phyloP scores from a whole-genome alignment of 2,797 vertebrate species.

The Rhabdophis nuchalis region DNA sequence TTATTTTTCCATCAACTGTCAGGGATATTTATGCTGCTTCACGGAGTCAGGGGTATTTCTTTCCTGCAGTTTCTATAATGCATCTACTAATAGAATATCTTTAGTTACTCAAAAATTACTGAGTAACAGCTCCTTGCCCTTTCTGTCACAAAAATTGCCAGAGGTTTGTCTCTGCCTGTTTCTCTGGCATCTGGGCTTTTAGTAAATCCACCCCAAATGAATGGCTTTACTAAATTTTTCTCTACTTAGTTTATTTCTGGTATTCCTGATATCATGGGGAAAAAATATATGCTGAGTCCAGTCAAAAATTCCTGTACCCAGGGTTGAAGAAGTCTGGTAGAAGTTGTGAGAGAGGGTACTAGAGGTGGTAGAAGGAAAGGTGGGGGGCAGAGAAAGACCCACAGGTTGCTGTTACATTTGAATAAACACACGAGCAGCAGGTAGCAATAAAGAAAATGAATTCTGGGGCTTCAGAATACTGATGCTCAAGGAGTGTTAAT shows the following conservation, averaged over 20 bases:
- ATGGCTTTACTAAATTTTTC: neutral
- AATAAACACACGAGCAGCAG: neutral
- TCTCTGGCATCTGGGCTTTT: neutral
- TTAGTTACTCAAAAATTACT: neutral
- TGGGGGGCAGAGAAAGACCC: neutral
- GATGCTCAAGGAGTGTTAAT: neutral
- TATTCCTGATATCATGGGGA: too few relatives aligned
- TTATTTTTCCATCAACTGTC: slow-evolving; percentile 33
- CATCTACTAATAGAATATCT: slow-evolving; percentile 14
- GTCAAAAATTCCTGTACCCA: neutral
- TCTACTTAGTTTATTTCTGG: neutral
- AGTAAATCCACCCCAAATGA: neutral
- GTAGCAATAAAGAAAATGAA: neutral
- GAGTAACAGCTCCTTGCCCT: neutral
- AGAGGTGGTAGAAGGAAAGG: neutral
- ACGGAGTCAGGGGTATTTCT: slow-evolving; percentile 12
- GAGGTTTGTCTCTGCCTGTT: neutral
- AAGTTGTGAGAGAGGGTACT: neutral
- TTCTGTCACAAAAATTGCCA: neutral
- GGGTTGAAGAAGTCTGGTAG: neutral
- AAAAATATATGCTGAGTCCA: neutral
- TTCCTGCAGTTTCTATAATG: slow-evolving; percentile 18
- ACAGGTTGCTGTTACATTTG: too few relatives aligned
- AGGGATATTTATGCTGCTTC: slow-evolving; percentile 38
- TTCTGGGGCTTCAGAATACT: neutral